Evolutionary conservation across 2,888 invertebrate genomes (phyloP).

Genomic region (Meloe dianella): DNA sequence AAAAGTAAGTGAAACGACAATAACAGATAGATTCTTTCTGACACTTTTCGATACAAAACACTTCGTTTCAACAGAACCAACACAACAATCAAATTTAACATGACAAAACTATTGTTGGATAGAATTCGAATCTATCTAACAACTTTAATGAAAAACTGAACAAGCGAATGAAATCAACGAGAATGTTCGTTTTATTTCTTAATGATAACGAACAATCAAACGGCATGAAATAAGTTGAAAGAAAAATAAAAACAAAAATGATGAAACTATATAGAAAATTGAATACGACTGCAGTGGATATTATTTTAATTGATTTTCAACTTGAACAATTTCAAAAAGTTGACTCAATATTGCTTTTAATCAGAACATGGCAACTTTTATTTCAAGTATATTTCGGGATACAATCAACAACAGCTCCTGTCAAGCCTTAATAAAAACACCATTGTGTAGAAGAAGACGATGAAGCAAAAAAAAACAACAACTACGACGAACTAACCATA

Average conservation of each 20-base stretch:
- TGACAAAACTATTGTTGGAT: not conserved
- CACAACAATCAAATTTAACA: conserved; percentile 8
- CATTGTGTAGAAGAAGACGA: not conserved
- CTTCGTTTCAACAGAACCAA: conserved; percentile 5
- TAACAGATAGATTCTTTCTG: not conserved
- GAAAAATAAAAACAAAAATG: not conserved
- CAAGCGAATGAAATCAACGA: not conserved
- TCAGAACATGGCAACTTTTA: conserved; percentile 10
- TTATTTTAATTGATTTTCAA: conserved; percentile 13
- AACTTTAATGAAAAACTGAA: not conserved
- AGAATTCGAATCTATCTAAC: not conserved
- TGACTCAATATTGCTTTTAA: conserved; percentile 13
- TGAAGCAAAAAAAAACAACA: not conserved
- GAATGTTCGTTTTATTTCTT: not conserved
- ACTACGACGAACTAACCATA: conserved; percentile 7
- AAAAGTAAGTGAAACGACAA: not conserved
- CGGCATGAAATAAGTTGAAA: not conserved
- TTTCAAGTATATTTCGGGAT: conserved; percentile 9
- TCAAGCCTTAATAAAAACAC: conserved; percentile 8
- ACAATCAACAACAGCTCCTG: conserved; percentile 6
- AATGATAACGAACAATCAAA: not conserved
- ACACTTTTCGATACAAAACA: not conserved
- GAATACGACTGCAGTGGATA: not conserved
- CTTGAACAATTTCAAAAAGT: conserved; percentile 7
- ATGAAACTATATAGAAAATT: too few relatives aligned